These are phyloP conservation scores for Rhinophrynus dorsalis DNA, from an alignment of 2,797 vertebrate genomes.

Conservation along the genomic window DNA sequence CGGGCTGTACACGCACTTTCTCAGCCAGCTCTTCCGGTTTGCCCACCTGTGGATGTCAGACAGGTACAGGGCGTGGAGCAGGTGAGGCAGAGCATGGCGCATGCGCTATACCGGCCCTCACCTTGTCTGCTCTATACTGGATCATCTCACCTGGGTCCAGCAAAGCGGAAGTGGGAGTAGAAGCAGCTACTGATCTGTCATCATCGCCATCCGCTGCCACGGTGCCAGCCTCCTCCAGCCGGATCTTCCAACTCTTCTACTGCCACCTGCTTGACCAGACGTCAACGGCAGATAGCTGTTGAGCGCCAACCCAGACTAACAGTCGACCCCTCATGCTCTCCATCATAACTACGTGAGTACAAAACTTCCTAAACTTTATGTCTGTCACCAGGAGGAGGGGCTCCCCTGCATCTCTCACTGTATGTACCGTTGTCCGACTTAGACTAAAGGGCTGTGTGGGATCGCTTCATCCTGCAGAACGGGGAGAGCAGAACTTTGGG, in stretches of 20 bases:
- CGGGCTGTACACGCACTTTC: too few relatives aligned
- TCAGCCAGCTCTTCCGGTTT: not conserved
- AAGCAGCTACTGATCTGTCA: not conserved
- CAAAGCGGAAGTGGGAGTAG: slow-evolving; percentile 27
- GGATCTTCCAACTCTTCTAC: slow-evolving; percentile 2
- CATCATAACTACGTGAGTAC: slow-evolving; percentile 32
- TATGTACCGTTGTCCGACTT: too few relatives aligned
- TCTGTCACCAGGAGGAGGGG: too few relatives aligned
- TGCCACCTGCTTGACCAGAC: not conserved
- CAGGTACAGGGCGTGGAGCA: slow-evolving; percentile 33
- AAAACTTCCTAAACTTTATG: slow-evolving; percentile 26
- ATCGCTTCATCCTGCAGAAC: too few relatives aligned
- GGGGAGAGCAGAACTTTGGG: too few relatives aligned
- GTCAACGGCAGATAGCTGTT: not conserved
- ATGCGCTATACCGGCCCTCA: not conserved
- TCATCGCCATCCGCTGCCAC: not conserved
- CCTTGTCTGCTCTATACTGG: not conserved
- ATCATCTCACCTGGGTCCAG: slow-evolving; percentile 43
- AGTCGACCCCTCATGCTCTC: not conserved
- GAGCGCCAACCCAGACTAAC: not conserved
- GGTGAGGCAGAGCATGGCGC: not conserved
- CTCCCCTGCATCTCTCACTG: too few relatives aligned
- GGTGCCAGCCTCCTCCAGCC: not conserved
- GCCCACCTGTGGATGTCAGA: slow-evolving; percentile 28
- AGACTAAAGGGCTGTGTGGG: too few relatives aligned